phyloP scores from a whole-genome alignment of 2,797 vertebrate species.

The Falco novaeseelandiae region DNA sequence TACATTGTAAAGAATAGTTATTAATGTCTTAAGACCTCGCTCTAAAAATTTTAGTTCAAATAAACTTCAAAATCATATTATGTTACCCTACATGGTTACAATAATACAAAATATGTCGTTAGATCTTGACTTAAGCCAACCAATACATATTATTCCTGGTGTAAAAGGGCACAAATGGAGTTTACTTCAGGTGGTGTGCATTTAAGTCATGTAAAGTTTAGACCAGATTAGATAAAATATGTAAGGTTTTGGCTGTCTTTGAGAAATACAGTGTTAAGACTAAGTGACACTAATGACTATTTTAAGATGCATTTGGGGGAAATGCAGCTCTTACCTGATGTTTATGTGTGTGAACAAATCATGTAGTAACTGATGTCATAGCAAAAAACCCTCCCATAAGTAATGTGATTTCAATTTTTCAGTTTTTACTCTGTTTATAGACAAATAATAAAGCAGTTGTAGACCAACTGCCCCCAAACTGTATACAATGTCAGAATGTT shows the following conservation, averaged over 20 bases:
- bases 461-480: not conserved
- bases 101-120: not conserved
- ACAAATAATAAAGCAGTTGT: not conserved
- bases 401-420: not conserved
- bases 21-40: not conserved
- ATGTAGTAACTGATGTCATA: not conserved
- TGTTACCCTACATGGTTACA: not conserved
- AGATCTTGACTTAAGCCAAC: not conserved
- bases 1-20: not conserved
- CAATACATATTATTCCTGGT: not conserved
- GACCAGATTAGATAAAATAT: not conserved
- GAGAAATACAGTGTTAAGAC: not conserved
- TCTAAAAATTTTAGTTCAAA: not conserved
- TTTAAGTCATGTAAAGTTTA: not conserved
- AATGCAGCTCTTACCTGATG: not conserved
- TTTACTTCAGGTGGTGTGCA: not conserved
- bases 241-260: not conserved
- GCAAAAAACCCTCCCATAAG: accelerated
- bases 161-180: not conserved
- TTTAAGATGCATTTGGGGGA: not conserved
- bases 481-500: not conserved
- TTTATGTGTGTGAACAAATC: not conserved
- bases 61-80: not conserved
- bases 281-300: not conserved
- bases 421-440: not conserved